Evolutionary conservation across 2,888 invertebrate species (phyloP), one percentile per base, ranked within the genome.

Genomic region (Amphimallon solstitiale): DNA sequence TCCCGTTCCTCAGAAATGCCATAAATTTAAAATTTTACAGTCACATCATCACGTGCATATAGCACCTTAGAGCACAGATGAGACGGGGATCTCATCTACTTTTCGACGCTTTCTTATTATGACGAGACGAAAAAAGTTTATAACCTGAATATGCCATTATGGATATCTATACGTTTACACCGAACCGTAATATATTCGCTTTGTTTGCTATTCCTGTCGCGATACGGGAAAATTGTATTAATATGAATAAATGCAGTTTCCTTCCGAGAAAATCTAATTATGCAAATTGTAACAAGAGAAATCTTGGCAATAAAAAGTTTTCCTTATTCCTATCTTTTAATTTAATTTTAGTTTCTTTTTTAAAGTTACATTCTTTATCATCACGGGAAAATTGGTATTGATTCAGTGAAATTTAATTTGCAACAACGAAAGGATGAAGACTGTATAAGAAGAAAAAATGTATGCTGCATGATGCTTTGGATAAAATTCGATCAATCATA

Each of bases 21-120:
- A 67, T 70, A 69, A 69, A 72, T 70, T 70, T 69, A 35, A 67
- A 70, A 70, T 72, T 72, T 72, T 72, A 72, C 69, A 67, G 65
- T 69, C 70, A 62, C 69, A 62, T 69, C 69, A 70, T 49, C 49
- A 37, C 38, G 21, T 51, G 49, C 38, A 62, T 61, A 61, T 12
- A 46, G 52, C 38, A 35, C 37, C 17, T 10, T 29, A 51, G 2
- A 29, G 35, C 34, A 51, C 34, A n/a, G 48, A 48, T n/a, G 48
- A 17, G 49, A 49, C 61, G 34, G 6, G 15, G 23, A 43, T 43
- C 40, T 29, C 56, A 56, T 21, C 56, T 56, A 56, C 23, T 56
- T 19, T 10, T 40, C 49, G 48, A 38, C 62, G 40, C 37, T 19
- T 48, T 51, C 62, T 49, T 62, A 49, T 62, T 62, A 40, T 23